phyloP scores from a whole-genome alignment of 1,140 invertebrate species.

The Drosophila tani region DNA sequence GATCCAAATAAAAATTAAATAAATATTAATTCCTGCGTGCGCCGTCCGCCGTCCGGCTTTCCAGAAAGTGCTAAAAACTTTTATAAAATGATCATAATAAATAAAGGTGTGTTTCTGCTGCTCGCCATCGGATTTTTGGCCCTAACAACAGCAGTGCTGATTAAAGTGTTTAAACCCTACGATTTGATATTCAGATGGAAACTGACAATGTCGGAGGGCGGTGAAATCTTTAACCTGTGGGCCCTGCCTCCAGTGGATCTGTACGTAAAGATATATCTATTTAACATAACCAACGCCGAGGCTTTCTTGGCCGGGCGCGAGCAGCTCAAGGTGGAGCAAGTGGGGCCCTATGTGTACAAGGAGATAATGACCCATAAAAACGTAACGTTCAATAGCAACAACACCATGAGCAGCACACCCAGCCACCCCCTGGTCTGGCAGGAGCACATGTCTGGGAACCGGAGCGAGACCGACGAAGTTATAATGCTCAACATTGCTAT shows the following conservation, averaged over 20 bases:
- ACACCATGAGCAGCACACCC: conserved; percentile 89
- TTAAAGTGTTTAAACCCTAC: conserved; percentile 89
- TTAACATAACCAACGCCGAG: conserved; percentile 94
- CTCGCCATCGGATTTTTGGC: conserved; percentile 88
- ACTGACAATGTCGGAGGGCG: conserved; percentile 89
- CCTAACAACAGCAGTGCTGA: conserved; percentile 87
- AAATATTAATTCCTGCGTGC: background rate
- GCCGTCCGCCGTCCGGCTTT: no score
- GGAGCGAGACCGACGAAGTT: conserved; percentile 91
- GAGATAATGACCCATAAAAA: conserved; percentile 90
- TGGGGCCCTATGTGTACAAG: conserved; percentile 96
- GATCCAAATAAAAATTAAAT: no score
- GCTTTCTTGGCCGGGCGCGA: conserved; percentile 90
- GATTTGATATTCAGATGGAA: conserved; percentile 91
- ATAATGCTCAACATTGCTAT: conserved; percentile 95
- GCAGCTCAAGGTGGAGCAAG: conserved; percentile 91
- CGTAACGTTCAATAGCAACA: conserved; percentile 90
- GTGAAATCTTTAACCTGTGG: conserved; percentile 95
- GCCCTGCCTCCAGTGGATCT: conserved; percentile 92
- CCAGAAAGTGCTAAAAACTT: background rate
- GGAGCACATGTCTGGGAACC: conserved; percentile 89
- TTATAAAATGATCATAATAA: background rate
- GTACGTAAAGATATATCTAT: conserved; percentile 93
- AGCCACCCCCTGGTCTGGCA: conserved; percentile 90
- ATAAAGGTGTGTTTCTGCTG: conserved; percentile 88